Percentiles rank a stretch among this genome's conserved stretches.
Evolutionary conservation across 1,140 invertebrate species (phyloP).

Genomic region (Sitophilus oryzae): DNA sequence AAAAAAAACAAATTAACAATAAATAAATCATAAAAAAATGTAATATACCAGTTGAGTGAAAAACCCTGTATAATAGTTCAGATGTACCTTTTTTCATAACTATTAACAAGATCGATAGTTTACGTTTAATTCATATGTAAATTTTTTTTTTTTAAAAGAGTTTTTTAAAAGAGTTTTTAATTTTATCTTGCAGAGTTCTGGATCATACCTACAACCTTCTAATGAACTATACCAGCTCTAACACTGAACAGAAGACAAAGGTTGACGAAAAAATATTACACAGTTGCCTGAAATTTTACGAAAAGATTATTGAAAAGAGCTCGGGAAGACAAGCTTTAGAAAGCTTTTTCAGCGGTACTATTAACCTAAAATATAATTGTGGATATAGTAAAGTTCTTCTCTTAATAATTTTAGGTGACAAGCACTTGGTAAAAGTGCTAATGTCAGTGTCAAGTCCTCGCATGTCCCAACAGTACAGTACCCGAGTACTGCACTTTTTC

Average conservation of each 20-base stretch:
- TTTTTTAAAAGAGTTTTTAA: slow-evolving; percentile 60
- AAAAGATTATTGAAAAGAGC: slow-evolving; percentile 72
- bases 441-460: slow-evolving; percentile 64
- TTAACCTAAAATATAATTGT: too few species aligned
- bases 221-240: slow-evolving; percentile 48
- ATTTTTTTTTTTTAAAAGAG: slow-evolving; percentile 70
- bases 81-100: too few species aligned
- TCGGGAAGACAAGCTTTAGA: slow-evolving; percentile 75
- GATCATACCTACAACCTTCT: slow-evolving; percentile 65
- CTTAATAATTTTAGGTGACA: slow-evolving; percentile 40
- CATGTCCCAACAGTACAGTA: slow-evolving; percentile 65
- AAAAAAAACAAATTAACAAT: too few species aligned
- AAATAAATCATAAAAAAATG: too few species aligned
- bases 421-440: slow-evolving; percentile 63
- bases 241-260: slow-evolving; percentile 16
- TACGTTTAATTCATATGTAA: too few species aligned
- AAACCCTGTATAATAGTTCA: too few species aligned
- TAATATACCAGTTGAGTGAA: too few species aligned
- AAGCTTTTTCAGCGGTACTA: slow-evolving; percentile 69
- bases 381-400: too few species aligned
- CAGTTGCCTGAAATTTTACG: slow-evolving; percentile 74
- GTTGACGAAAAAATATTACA: slow-evolving; percentile 64
- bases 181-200: slow-evolving; percentile 47
- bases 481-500: slow-evolving; percentile 73
- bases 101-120: too few species aligned